Conservation (phyloP, 2,797 vertebrate species). For the Graptemys geographica region DNA sequence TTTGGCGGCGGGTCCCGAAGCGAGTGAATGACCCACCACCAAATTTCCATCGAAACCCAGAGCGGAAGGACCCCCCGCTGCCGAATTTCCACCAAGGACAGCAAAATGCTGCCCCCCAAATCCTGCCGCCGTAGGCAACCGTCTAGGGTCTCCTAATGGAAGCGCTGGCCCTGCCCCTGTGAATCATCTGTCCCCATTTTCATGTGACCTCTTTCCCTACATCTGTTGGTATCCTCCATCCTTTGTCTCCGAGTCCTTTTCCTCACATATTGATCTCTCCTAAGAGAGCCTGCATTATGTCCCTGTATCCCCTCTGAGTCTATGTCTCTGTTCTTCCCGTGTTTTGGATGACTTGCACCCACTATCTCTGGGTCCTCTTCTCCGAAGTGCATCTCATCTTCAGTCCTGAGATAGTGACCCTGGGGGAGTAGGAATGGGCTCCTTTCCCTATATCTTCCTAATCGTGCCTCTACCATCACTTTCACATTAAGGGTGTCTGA, state of each 20-base stretch:
- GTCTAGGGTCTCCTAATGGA: too few relatives aligned
- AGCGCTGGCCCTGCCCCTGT: background rate
- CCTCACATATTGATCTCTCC: background rate
- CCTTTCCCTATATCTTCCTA: slow-evolving; percentile 52
- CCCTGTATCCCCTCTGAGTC: slow-evolving; percentile 38
- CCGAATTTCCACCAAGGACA: too few relatives aligned
- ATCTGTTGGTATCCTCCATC: background rate
- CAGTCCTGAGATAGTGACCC: background rate
- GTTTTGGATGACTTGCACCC: background rate
- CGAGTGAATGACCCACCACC: too few relatives aligned
- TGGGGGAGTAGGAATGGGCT: slow-evolving; percentile 40
- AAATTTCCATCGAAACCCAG: too few relatives aligned
- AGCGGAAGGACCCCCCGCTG: too few relatives aligned
- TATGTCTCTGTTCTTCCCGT: background rate
- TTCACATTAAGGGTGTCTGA: slow-evolving; percentile 19
- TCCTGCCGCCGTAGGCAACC: too few relatives aligned
- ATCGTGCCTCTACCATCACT: slow-evolving; percentile 32
- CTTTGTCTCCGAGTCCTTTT: background rate
- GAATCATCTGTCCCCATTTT: background rate
- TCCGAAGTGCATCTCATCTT: background rate
- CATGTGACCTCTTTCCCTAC: background rate
- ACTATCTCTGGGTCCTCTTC: background rate
- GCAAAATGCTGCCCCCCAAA: too few relatives aligned
- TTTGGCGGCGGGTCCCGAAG: too few relatives aligned
- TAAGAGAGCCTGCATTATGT: slow-evolving; percentile 8